These are phyloP conservation scores for Cryptotis parvus DNA, from an alignment of 2,113 vertebrate genomes.

Conservation along the genomic window DNA sequence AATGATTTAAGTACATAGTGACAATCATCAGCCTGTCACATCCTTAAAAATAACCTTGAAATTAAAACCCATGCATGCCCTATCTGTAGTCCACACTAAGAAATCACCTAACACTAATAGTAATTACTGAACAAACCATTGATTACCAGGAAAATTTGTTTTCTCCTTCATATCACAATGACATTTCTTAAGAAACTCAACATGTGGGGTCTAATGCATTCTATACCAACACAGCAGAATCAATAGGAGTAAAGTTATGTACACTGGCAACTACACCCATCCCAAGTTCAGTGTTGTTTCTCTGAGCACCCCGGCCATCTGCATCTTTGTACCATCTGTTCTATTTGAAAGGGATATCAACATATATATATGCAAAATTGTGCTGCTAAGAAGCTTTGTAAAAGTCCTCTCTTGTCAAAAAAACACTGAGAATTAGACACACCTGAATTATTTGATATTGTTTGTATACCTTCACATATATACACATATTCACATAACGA, in stretches of 20 bases:
- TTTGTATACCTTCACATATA: not conserved
- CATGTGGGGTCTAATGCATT: not conserved
- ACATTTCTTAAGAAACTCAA: not conserved
- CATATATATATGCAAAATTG: not conserved
- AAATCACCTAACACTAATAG: not conserved
- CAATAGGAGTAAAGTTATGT: slow-evolving; percentile 3
- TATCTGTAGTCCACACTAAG: not conserved
- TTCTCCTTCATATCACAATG: not conserved
- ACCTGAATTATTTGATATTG: not conserved
- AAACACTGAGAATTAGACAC: not conserved
- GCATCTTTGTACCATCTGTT: not conserved
- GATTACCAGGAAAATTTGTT: slow-evolving; percentile 10
- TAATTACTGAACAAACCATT: not conserved
- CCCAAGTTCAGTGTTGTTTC: not conserved
- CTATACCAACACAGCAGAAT: slow-evolving; percentile 20
- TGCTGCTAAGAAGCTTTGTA: not conserved
- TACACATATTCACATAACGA: not conserved
- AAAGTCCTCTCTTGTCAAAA: not conserved
- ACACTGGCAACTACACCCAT: not conserved
- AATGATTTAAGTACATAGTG: not conserved
- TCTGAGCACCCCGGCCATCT: not conserved
- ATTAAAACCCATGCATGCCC: not conserved
- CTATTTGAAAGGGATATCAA: slow-evolving; percentile 29
- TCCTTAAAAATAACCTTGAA: not conserved
- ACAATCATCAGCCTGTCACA: not conserved